Conservation (phyloP, 1,140 invertebrate genomes). For the Musca vetustissima region DNA sequence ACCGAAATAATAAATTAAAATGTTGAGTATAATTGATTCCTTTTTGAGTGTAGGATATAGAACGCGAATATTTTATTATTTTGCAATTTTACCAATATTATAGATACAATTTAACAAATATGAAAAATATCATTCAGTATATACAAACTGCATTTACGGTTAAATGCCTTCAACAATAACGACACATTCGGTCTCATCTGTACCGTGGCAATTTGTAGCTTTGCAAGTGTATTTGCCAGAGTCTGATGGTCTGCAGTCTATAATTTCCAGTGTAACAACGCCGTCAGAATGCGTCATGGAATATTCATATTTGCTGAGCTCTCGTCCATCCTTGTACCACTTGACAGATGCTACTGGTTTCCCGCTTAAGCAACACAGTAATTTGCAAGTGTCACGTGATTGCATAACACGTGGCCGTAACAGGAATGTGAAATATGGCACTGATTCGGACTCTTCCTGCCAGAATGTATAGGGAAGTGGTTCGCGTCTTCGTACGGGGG, state of each 20-base stretch:
- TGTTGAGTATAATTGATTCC: neutral
- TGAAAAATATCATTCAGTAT: neutral
- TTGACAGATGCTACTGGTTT: conserved; percentile 89
- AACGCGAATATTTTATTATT: conserved; percentile 12
- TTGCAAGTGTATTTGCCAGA: conserved; percentile 94
- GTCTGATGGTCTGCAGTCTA: conserved; percentile 90
- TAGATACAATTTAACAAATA: neutral
- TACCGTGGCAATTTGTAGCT: conserved; percentile 89
- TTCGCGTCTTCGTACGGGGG: conserved; percentile 72
- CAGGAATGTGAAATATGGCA: conserved; percentile 95
- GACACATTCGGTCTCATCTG: conserved; percentile 91
- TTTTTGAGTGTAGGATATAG: neutral
- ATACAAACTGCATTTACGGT: neutral
- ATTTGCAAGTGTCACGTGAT: conserved; percentile 89
- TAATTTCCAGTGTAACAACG: conserved; percentile 94
- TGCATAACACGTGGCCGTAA: conserved; percentile 97
- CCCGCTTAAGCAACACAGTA: conserved; percentile 94
- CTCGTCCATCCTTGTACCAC: conserved; percentile 91
- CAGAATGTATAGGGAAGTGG: conserved; percentile 74
- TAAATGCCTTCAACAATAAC: conserved; percentile 93
- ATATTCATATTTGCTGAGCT: conserved; percentile 88
- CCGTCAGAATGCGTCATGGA: conserved; percentile 87
- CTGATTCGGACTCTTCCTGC: conserved; percentile 86
- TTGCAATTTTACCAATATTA: neutral
- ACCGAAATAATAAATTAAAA: too few relatives aligned